These are phyloP conservation scores for Dicrurus megarhynchus DNA, from an alignment of 2,113 vertebrate species.

Conservation along the genomic window DNA sequence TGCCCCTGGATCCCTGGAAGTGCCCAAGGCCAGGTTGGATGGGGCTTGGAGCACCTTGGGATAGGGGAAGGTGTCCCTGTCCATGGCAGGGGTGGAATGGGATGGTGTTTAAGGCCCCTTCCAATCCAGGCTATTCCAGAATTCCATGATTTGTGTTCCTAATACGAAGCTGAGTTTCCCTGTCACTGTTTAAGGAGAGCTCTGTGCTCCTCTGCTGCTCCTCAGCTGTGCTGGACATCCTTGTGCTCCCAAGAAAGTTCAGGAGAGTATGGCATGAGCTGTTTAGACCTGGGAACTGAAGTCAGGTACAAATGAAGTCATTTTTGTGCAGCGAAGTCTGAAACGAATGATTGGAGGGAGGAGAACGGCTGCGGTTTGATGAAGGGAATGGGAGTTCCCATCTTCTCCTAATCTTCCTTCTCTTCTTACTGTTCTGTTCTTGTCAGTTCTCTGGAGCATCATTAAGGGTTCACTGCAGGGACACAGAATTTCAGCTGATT, in stretches of 20 bases:
- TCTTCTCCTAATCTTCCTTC: not conserved
- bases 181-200: not conserved
- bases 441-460: not conserved
- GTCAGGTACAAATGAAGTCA: accelerated
- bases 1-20: not conserved
- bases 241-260: not conserved
- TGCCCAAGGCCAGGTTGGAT: not conserved
- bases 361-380: accelerated
- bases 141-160: not conserved
- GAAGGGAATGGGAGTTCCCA: not conserved
- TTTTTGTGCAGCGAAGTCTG: not conserved
- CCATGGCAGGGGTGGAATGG: accelerated
- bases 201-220: not conserved
- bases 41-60: not conserved
- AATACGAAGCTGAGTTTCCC: not conserved
- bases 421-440: not conserved
- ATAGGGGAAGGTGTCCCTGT: not conserved
- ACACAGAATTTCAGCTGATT: not conserved
- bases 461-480: not conserved
- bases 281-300: not conserved
- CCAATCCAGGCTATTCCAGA: not conserved
- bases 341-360: not conserved
- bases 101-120: not conserved
- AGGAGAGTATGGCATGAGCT: not conserved
- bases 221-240: not conserved